Conservation (phyloP, 1,140 invertebrate species). For the Heliconius nattereri region DNA sequence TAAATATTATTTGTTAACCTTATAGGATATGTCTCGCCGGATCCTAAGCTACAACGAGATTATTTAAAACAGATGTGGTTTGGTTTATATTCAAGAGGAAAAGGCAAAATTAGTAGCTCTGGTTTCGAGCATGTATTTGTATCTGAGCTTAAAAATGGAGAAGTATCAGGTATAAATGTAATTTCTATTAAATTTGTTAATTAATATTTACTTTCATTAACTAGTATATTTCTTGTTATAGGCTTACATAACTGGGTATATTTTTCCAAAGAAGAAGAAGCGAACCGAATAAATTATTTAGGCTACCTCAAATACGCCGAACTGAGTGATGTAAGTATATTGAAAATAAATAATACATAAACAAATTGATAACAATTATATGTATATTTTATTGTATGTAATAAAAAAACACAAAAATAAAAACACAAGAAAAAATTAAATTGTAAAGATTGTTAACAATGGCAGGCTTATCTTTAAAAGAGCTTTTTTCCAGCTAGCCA, state of each 20-base stretch:
- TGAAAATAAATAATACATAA: slow-evolving; percentile 8
- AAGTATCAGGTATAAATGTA: slow-evolving; percentile 82
- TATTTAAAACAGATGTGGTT: slow-evolving; percentile 90
- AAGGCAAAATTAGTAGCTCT: slow-evolving; percentile 88
- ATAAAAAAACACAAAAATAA: no score
- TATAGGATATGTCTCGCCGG: slow-evolving; percentile 81
- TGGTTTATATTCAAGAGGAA: slow-evolving; percentile 88
- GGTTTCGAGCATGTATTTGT: slow-evolving; percentile 95
- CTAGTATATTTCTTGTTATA: slow-evolving; percentile 74
- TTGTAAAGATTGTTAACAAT: no score
- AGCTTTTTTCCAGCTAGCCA: no score
- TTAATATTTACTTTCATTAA: slow-evolving; percentile 7
- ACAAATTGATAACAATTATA: neutral
- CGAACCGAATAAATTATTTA: slow-evolving; percentile 86
- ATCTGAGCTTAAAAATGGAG: slow-evolving; percentile 89
- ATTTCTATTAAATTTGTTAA: neutral
- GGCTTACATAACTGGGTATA: slow-evolving; percentile 96
- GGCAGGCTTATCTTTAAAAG: no score
- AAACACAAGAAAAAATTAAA: no score
- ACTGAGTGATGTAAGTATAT: slow-evolving; percentile 85
- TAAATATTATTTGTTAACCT: slow-evolving; percentile 34
- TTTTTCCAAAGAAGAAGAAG: slow-evolving; percentile 88
- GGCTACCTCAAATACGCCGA: slow-evolving; percentile 89
- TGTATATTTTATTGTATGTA: neutral
- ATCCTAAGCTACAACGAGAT: slow-evolving; percentile 86